Base-by-base conservation (phyloP, 2,797 vertebrate species). In the Premnoplex brunnescens region DNA sequence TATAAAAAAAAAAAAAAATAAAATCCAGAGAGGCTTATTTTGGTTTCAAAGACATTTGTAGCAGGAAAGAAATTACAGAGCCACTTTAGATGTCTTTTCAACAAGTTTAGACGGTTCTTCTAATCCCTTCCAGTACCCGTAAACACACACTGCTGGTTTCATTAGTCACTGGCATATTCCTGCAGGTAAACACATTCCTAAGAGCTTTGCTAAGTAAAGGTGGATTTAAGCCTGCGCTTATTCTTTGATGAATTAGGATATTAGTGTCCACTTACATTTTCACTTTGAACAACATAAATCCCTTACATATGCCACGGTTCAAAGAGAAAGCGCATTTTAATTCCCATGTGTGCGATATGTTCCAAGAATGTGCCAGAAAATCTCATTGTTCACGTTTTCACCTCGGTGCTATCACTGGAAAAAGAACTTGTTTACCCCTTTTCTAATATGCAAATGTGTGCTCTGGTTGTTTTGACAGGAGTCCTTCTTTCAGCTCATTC, bases 221-320 rank as follows among this genome's bases (percentile, higher is more conserved):
- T 75, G 85, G 82, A 88, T 87, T 95, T 94, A 66, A 95, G 79
- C 64, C 89, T 37, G 46, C 75, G 90, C 49, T 95, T 62, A 86
- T 55, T 80, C 94, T 90, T 94, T 94, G 95, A 95, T 91, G 93
- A 86, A 93, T 95, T 85, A 32, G 79, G 79, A 89, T 80, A 71
- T 95, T 91, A 89, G 82, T 39, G 34, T 93, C 89, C 91, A 80
- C 91, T 96, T 83, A 82, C 2, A 1, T 60, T 90, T 64, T 77
- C 10, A 64, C 93, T 96, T 96, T 95, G 94, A 96, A 85, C 82
- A 89, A 68, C 81, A 83, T 8, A 93, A 96, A 96, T 94, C 94
- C 95, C 72, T 88, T 22, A 69, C 85, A 68, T 60, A 59, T n/a
- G 37, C 87, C 85, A 12, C 1, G 24, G 32, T 93, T 95, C 94